phyloP scores from a whole-genome alignment of 2,113 vertebrate genomes.

The Osmerus eperlanus region DNA sequence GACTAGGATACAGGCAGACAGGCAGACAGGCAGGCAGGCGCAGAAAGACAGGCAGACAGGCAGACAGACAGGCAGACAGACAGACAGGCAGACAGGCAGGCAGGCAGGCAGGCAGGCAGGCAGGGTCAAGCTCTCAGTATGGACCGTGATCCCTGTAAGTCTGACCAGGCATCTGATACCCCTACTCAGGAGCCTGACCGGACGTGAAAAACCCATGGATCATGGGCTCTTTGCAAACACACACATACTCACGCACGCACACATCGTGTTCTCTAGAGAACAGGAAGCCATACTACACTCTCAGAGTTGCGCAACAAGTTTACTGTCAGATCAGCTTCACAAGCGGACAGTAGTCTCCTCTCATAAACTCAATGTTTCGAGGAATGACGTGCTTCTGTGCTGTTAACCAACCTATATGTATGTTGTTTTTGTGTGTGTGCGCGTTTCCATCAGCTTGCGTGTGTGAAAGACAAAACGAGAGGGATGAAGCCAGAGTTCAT shows the following conservation, averaged over 20 bases:
- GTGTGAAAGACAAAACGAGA: neutral
- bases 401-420: neutral
- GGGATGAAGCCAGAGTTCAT: neutral
- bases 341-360: neutral
- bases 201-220: neutral
- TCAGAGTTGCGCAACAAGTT: constrained; percentile 5
- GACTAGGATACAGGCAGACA: neutral
- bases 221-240: neutral
- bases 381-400: neutral
- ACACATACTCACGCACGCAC: neutral
- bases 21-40: neutral
- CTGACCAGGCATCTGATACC: constrained; percentile 1
- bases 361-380: neutral
- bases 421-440: constrained; percentile 11
- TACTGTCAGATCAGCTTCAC: neutral
- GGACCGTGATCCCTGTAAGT: neutral
- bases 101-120: neutral
- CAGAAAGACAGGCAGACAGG: neutral
- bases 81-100: neutral
- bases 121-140: neutral
- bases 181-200: neutral
- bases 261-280: constrained; percentile 1
- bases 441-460: constrained; percentile 3
- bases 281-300: neutral
- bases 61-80: too few relatives aligned